Evolutionary conservation across 2,888 invertebrate species (phyloP).

Genomic region (Adelphocoris suturalis): DNA sequence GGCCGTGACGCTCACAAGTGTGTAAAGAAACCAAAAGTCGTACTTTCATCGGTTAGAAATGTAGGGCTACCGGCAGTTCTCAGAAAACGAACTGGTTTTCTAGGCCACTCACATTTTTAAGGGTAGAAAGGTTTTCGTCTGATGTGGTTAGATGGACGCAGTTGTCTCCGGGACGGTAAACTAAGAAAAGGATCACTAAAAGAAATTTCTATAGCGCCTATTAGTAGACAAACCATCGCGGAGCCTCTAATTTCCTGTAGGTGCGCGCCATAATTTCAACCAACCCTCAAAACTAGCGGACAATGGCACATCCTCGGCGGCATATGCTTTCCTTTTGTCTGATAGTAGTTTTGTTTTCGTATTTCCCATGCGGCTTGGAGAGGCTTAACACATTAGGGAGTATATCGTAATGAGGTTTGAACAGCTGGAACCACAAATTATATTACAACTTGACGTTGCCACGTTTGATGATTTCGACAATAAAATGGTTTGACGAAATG

Average conservation of each 20-base stretch:
- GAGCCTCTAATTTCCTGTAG: neutral
- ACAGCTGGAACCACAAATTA: neutral
- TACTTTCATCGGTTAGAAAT: neutral
- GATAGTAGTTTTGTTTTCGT: neutral
- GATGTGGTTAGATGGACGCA: neutral
- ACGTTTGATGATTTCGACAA: too few species aligned
- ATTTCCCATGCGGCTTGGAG: neutral
- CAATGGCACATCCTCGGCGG: neutral
- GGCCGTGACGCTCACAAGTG: neutral
- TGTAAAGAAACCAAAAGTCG: slow-evolving; percentile 7
- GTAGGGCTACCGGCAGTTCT: neutral
- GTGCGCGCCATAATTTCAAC: neutral
- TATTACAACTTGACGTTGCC: too few species aligned
- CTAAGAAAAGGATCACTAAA: too few species aligned
- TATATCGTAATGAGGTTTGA: neutral
- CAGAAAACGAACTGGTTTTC: neutral
- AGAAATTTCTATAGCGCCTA: too few species aligned
- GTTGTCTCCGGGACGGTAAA: neutral
- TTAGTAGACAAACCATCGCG: neutral
- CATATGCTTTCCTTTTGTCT: neutral
- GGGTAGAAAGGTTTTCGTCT: neutral
- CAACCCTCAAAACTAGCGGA: neutral
- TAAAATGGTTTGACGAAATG: neutral
- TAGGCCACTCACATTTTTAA: neutral
- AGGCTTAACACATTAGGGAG: neutral